Evolutionary conservation across 2,113 vertebrate genomes (phyloP).

Genomic region (Mionectes macconnelli): DNA sequence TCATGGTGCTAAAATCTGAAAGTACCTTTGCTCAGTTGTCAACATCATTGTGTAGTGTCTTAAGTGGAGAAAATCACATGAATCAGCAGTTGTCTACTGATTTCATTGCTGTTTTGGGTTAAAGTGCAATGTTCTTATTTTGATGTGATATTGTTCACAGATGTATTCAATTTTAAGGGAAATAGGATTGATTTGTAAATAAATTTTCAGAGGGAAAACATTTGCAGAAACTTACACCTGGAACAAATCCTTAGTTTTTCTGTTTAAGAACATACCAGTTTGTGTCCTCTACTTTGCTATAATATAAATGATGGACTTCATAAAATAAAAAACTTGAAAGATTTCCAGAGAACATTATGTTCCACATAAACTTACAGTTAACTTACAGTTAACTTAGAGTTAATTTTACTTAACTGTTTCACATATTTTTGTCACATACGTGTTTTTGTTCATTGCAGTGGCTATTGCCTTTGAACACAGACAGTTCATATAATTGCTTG

Average conservation of each 20-base stretch:
- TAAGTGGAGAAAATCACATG: neutral
- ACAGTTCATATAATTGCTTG: neutral
- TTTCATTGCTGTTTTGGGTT: neutral
- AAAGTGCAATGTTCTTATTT: neutral
- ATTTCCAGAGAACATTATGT: neutral
- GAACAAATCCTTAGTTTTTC: neutral
- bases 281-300: neutral
- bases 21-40: neutral
- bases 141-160: neutral
- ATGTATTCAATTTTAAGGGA: neutral
- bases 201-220: neutral
- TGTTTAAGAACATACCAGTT: neutral
- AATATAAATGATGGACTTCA: neutral
- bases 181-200: neutral
- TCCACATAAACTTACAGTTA: fast-evolving
- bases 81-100: neutral
- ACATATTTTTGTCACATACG: neutral
- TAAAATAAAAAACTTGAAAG: neutral
- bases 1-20: neutral
- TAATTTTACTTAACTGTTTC: neutral
- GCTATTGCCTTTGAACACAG: neutral
- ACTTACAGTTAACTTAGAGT: no score
- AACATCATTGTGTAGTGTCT: neutral
- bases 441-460: neutral
- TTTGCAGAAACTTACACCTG: neutral